phyloP scores from a whole-genome alignment of 2,113 vertebrate genomes.

The Cyprinodon tularosa region DNA sequence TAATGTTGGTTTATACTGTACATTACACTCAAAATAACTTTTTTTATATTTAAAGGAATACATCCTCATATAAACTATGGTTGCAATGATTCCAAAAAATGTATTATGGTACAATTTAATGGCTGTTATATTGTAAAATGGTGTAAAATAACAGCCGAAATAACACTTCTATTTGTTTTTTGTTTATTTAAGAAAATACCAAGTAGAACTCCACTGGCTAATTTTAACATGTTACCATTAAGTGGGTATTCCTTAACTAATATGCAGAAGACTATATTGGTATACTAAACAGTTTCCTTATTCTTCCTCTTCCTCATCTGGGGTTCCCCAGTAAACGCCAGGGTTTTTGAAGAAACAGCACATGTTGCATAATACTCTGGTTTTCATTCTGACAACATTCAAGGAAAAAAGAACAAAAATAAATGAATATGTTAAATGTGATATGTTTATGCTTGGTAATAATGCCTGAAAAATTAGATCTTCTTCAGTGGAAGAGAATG shows the following conservation, averaged over 20 bases:
- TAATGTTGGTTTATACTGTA: background rate
- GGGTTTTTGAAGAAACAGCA: slow-evolving; percentile 2
- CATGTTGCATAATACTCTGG: background rate
- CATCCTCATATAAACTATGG: no score
- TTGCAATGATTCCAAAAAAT: no score
- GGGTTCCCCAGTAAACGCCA: slow-evolving; percentile 15
- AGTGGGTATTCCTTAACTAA: background rate
- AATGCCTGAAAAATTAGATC: background rate
- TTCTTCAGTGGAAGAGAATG: background rate
- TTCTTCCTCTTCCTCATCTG: slow-evolving; percentile 1
- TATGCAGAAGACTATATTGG: background rate
- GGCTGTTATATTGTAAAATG: background rate
- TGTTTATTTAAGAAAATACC: background rate
- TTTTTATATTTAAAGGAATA: background rate
- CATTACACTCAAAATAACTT: background rate
- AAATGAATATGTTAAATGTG: background rate
- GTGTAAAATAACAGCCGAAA: background rate
- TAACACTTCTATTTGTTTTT: background rate
- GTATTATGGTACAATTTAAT: background rate
- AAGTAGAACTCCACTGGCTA: no score
- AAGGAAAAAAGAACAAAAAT: background rate
- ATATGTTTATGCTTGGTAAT: background rate
- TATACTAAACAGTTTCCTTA: background rate
- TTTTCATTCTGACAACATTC: background rate
- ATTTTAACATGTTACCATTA: background rate